Evolutionary conservation across 1,140 invertebrate genomes (phyloP).

Genomic region (Aleiodes sp.): DNA sequence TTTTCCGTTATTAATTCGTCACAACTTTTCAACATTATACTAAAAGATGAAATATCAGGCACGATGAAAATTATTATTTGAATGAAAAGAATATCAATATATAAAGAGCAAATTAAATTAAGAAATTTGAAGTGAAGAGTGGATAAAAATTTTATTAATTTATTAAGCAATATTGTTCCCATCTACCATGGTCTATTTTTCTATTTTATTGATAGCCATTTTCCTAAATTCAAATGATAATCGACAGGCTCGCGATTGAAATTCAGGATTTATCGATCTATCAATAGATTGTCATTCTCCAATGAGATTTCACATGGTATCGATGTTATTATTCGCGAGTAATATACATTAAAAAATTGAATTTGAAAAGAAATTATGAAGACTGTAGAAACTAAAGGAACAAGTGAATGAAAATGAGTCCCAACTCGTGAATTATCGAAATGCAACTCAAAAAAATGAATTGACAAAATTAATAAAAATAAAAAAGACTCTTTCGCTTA

Average conservation of each 20-base stretch:
- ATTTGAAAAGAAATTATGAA: neutral
- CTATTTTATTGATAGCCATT: conserved; percentile 2
- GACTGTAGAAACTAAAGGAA: too few species aligned
- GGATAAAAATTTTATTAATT: neutral
- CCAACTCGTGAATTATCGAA: too few species aligned
- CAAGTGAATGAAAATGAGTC: too few species aligned
- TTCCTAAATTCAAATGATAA: too few species aligned
- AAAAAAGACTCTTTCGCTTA: neutral
- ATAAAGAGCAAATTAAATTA: neutral
- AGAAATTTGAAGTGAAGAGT: too few species aligned
- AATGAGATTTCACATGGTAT: neutral
- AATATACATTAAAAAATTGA: neutral
- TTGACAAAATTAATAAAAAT: neutral
- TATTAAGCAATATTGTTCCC: conserved; percentile 4
- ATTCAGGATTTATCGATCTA: neutral
- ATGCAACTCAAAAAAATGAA: neutral
- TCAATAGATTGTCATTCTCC: conserved; percentile 7
- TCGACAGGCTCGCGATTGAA: too few species aligned
- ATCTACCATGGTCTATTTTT: conserved; percentile 13
- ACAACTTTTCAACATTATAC: conserved; percentile 4
- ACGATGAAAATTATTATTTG: neutral
- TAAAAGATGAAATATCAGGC: conserved; percentile 1
- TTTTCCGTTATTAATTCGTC: too few species aligned
- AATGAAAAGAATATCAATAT: neutral
- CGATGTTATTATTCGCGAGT: neutral